A percentile compares a stretch with the other conserved stretches of the same genome.
Evolutionary conservation across 2,888 invertebrate species (phyloP).

Genomic region (Aphrophora alni): DNA sequence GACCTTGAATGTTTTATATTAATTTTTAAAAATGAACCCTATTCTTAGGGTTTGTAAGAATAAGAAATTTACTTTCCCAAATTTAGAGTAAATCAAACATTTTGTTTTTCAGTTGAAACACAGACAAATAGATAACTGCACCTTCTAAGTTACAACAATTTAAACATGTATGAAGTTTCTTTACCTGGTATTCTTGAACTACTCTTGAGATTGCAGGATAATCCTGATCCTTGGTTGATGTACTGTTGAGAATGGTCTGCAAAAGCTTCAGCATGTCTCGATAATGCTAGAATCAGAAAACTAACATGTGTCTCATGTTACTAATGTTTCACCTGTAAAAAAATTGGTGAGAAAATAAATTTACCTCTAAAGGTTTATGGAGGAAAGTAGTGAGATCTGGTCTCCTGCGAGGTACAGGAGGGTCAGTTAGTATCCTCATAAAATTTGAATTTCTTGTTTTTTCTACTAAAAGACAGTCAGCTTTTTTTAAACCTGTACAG

Average conservation of each 20-base stretch:
- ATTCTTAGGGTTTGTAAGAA: too few relatives aligned
- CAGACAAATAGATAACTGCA: too few relatives aligned
- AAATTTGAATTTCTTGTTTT: conserved; percentile 73
- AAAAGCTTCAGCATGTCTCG: conserved; percentile 68
- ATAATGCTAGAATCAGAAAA: conserved; percentile 63
- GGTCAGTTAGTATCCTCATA: conserved; percentile 79
- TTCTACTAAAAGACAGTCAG: conserved; percentile 80
- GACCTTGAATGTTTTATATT: too few relatives aligned
- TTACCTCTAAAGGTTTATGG: conserved; percentile 77
- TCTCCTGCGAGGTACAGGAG: conserved; percentile 78
- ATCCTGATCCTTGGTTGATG: conserved; percentile 60
- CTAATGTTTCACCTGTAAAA: background rate
- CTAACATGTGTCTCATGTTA: background rate
- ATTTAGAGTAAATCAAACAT: too few relatives aligned
- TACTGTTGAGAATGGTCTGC: conserved; percentile 62
- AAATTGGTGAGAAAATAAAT: background rate
- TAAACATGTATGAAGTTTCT: too few relatives aligned
- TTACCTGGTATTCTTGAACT: conserved; percentile 54
- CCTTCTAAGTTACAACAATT: too few relatives aligned
- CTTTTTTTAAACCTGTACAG: conserved; percentile 82
- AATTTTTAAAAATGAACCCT: too few relatives aligned
- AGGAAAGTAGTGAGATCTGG: conserved; percentile 86
- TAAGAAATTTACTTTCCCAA: too few relatives aligned
- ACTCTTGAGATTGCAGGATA: conserved; percentile 60
- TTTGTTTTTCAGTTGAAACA: too few relatives aligned